These are phyloP conservation scores for Nerophis ophidion DNA, from an alignment of 2,113 vertebrate genomes.

Conservation along the genomic window DNA sequence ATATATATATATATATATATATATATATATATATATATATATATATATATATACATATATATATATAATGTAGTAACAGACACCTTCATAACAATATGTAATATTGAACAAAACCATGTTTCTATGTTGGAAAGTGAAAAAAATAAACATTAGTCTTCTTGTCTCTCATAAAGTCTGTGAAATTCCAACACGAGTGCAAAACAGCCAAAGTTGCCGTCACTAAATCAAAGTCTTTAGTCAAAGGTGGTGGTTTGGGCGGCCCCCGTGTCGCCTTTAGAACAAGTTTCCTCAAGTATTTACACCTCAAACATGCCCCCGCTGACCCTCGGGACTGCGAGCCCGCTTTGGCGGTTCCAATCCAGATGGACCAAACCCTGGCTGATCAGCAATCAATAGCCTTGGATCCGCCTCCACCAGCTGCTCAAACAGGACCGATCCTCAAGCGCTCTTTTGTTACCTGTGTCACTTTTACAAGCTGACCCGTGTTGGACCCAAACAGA, in stretches of 20 bases:
- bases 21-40: too few species aligned
- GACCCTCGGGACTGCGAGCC: conserved; percentile 12
- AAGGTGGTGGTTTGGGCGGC: conserved; percentile 16
- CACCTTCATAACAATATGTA: too few species aligned
- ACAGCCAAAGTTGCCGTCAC: too few species aligned
- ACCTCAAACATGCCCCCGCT: conserved; percentile 12
- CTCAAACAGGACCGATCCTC: conserved; percentile 51
- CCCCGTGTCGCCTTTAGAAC: background rate
- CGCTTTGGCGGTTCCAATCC: conserved; percentile 12
- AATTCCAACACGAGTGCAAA: too few species aligned
- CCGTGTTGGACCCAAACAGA: conserved; percentile 25
- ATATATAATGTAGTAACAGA: too few species aligned
- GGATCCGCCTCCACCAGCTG: conserved; percentile 46
- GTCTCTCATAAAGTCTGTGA: too few species aligned
- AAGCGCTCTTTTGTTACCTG: conserved; percentile 28
- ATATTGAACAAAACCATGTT: too few species aligned
- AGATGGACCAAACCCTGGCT: conserved; percentile 45
- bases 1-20: too few species aligned
- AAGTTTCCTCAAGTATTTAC: conserved; percentile 31
- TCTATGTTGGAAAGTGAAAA: too few species aligned
- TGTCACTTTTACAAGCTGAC: conserved; percentile 23
- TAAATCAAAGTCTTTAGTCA: conserved; percentile 23
- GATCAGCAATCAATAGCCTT: conserved; percentile 44
- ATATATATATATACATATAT: too few species aligned
- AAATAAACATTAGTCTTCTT: too few species aligned